phyloP scores from a whole-genome alignment of 2,888 invertebrate species.

The Nasonia oneida region DNA sequence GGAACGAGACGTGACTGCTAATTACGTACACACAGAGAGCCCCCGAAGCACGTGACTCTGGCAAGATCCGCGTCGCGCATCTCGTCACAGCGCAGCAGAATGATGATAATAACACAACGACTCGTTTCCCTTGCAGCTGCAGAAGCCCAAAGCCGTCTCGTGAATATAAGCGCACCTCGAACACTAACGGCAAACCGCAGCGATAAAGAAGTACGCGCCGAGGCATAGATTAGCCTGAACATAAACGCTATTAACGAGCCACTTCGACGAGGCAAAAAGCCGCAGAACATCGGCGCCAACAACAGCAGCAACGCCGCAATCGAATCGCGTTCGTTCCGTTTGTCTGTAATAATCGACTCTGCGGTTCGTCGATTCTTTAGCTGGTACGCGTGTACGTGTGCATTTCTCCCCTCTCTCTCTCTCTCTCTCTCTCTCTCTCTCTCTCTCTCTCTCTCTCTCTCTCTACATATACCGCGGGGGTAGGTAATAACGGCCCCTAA shows the following conservation, averaged over 20 bases:
- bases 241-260: slow-evolving; percentile 5
- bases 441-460: background rate
- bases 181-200: background rate
- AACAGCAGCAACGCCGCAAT: background rate
- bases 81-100: background rate
- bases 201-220: background rate
- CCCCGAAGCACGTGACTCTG: slow-evolving; percentile 16
- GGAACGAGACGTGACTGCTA: slow-evolving; percentile 49
- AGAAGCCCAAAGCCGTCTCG: too few species aligned
- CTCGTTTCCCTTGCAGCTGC: too few species aligned
- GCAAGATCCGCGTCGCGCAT: slow-evolving; percentile 4
- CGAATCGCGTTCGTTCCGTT: background rate
- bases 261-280: slow-evolving; percentile 16
- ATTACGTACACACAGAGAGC: slow-evolving; percentile 15
- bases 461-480: background rate
- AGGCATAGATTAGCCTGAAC: slow-evolving; percentile 1
- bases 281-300: slow-evolving; percentile 8
- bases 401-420: too few species aligned
- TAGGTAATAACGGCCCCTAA: slow-evolving; percentile 39
- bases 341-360: slow-evolving; percentile 11
- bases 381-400: background rate
- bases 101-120: background rate
- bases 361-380: slow-evolving; percentile 1
- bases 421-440: background rate
- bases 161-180: background rate